Evolutionary conservation across 2,888 invertebrate species (phyloP).

Genomic region (Calliopum simillimum): DNA sequence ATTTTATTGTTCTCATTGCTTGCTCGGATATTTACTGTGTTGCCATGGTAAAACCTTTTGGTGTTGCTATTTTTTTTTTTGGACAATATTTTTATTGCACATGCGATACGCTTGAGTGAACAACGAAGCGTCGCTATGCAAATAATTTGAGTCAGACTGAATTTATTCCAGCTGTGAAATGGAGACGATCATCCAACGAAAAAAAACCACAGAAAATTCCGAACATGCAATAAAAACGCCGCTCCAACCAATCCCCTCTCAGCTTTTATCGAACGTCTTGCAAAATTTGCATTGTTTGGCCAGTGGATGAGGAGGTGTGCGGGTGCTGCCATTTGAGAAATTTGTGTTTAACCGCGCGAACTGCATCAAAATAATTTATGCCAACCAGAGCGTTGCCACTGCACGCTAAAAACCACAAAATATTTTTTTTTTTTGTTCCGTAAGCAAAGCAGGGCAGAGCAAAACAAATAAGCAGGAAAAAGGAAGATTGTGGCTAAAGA

Average conservation of each 20-base stretch:
- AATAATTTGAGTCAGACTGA: background rate
- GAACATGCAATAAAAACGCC: conserved; percentile 10
- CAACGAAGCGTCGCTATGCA: background rate
- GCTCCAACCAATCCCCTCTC: background rate
- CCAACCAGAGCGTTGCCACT: conserved; percentile 22
- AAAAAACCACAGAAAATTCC: conserved; percentile 17
- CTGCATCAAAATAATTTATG: conserved; percentile 44
- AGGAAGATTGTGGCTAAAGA: conserved; percentile 44
- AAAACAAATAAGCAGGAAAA: conserved; percentile 33
- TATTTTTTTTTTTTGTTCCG: conserved; percentile 10
- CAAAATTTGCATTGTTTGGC: no score
- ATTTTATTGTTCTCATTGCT: background rate
- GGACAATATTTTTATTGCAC: conserved; percentile 19
- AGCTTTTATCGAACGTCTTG: background rate
- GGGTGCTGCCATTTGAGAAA: background rate
- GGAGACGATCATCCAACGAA: background rate
- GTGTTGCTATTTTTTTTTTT: conserved; percentile 1
- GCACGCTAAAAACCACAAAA: conserved; percentile 35
- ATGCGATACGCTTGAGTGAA: conserved; percentile 7
- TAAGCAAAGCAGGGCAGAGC: background rate
- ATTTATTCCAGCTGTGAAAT: conserved; percentile 10
- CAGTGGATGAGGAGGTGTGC: background rate
- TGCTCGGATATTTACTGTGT: background rate
- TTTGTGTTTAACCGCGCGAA: conserved; percentile 38
- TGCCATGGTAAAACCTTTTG: background rate